Conservation (phyloP, 2,888 invertebrate species). For the Allygus modestus region DNA sequence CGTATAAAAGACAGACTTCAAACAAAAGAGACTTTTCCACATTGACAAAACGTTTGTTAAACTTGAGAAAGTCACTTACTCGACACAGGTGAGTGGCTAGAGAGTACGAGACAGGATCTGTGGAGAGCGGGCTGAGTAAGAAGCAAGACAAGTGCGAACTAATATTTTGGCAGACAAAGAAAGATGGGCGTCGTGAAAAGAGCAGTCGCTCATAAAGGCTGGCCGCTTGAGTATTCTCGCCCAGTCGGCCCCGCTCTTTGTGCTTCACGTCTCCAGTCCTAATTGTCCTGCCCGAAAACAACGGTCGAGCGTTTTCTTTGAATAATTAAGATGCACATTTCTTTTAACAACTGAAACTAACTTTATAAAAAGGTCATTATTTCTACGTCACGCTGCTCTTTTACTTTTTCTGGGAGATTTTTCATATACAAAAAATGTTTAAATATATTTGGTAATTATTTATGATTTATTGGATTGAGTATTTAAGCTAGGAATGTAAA, state of each 20-base stretch:
- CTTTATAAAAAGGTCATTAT: not conserved
- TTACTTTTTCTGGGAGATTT: too few relatives aligned
- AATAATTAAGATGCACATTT: constrained; percentile 43
- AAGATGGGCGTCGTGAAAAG: constrained; percentile 34
- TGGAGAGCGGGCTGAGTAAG: not conserved
- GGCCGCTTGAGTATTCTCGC: not conserved
- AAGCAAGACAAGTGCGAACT: constrained; percentile 19
- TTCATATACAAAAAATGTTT: too few relatives aligned
- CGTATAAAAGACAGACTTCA: too few relatives aligned
- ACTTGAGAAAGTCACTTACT: not conserved
- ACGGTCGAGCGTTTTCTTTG: constrained; percentile 36
- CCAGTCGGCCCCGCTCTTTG: not conserved
- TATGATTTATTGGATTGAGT: too few relatives aligned
- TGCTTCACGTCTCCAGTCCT: not conserved
- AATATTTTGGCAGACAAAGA: constrained; percentile 45
- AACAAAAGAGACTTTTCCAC: too few relatives aligned
- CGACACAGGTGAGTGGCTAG: too few relatives aligned
- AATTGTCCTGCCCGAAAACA: constrained; percentile 35
- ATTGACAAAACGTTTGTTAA: too few relatives aligned
- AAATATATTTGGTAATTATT: too few relatives aligned
- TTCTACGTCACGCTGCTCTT: not conserved
- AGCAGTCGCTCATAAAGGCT: constrained; percentile 13
- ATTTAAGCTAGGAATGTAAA: too few relatives aligned
- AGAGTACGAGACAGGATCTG: too few relatives aligned
- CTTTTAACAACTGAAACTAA: constrained; percentile 13